Evolutionary conservation across 1,140 invertebrate species (phyloP), one percentile per base, ranked within the genome.

Genomic region (Notospermus geniculatus): DNA sequence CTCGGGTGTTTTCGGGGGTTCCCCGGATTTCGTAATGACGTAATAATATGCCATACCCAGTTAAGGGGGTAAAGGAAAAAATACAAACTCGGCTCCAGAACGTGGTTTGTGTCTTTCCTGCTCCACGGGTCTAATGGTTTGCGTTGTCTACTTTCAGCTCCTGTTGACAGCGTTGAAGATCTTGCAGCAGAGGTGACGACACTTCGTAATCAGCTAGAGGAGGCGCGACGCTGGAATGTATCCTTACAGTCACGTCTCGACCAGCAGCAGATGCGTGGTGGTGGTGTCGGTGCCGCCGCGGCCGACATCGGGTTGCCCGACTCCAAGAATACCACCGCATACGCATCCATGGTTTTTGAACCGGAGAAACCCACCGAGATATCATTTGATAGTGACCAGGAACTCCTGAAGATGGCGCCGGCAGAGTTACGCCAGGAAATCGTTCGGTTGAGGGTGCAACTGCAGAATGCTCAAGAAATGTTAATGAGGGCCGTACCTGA

Each of bases 161-260:
- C 32, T 15, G 32, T 4, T 15, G 5, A 36, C 32, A 15, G 15
- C 15, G 15, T 4, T 36, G 32, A 36, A 4, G 15, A 36, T 36
- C 32, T 36, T 7, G 5, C 4, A 36, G 15, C 4, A 36, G 28
- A 43, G 17, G 4, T 54, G 4, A 23, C 54, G 41, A 19, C 58
- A 5, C 58, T 59, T 0, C 41, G 23, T 0, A 59, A 30, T 2
- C 58, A 59, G 45, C 58, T 59, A 11, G 58, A 59, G 41, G 58
- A 59, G 58, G 46, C 36, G 19, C 19, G 30, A 2, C 58, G 58
- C 5, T 59, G 58, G 58, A 59, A 59, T 29, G 23, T 23, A 5
- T 59, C 58, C 1, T 43, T 59, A 2, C 58, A 59, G 45, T 28
- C 58, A 1, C 41, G 58, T 28, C 58, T 59, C 17, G 30, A 32